A percentile compares a stretch with the other conserved stretches of the same genome.
Evolutionary conservation across 2,888 invertebrate species (phyloP).

Genomic region (Parapristionchus giblindavisi): DNA sequence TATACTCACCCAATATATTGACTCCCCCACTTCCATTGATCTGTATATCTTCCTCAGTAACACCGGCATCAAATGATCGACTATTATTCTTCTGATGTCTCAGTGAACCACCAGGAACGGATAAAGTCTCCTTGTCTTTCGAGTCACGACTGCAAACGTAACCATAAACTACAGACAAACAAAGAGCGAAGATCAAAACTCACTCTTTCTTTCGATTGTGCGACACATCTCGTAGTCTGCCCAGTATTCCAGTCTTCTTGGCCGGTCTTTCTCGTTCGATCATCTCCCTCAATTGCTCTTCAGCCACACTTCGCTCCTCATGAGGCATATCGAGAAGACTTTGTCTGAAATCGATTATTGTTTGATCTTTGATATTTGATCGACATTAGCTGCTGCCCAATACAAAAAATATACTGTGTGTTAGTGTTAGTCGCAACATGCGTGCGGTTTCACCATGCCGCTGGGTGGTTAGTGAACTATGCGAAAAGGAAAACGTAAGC

Average conservation of each 20-base stretch:
- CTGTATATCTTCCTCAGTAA: slow-evolving; percentile 44
- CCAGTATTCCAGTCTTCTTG: slow-evolving; percentile 64
- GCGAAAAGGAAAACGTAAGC: neutral
- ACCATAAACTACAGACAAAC: neutral
- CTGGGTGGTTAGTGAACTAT: neutral
- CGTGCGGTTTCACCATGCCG: neutral
- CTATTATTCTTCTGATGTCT: slow-evolving; percentile 49
- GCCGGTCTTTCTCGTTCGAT: slow-evolving; percentile 51
- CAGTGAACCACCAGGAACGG: slow-evolving; percentile 7
- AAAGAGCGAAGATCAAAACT: neutral
- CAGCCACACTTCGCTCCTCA: slow-evolving; percentile 63
- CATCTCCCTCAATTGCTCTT: slow-evolving; percentile 61
- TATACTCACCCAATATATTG: slow-evolving; percentile 52
- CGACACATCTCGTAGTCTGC: slow-evolving; percentile 67
- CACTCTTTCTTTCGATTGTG: slow-evolving; percentile 56
- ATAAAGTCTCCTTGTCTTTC: slow-evolving; percentile 32
- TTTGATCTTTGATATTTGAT: neutral
- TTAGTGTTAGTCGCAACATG: neutral
- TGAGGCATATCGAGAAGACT: slow-evolving; percentile 59
- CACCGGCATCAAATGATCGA: slow-evolving; percentile 55
- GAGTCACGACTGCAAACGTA: slow-evolving; percentile 25
- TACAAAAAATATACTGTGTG: slow-evolving; percentile 7
- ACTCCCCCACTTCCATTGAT: slow-evolving; percentile 49
- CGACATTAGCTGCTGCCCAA: neutral
- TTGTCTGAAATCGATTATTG: slow-evolving; percentile 45